Evolutionary conservation across 2,797 vertebrate species (phyloP).

Genomic region (Sebastes steindachneri): DNA sequence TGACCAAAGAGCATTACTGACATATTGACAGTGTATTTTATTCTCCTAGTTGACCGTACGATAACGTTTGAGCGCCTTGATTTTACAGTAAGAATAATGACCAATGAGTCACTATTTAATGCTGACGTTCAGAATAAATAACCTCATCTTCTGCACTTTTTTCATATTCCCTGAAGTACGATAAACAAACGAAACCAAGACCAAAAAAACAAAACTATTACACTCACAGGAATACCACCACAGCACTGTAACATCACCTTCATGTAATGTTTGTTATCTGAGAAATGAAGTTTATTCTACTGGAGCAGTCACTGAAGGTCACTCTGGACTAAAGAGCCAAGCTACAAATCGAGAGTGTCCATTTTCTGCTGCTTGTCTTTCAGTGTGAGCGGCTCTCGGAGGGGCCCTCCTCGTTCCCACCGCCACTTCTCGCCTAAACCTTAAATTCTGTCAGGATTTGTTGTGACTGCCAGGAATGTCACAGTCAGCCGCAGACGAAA

Average conservation of each 20-base stretch:
- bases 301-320: not conserved
- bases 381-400: not conserved
- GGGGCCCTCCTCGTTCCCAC: conserved; percentile 2
- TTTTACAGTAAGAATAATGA: not conserved
- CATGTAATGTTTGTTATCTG: not conserved
- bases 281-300: not conserved
- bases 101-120: not conserved
- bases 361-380: not conserved
- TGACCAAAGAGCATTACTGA: not conserved
- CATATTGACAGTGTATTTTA: not conserved
- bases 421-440: conserved; percentile 39
- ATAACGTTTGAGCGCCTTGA: not conserved
- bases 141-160: not conserved
- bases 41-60: not conserved
- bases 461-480: conserved; percentile 65
- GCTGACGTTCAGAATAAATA: no score
- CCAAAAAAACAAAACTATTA: not conserved
- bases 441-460: conserved; percentile 61
- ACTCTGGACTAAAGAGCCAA: not conserved
- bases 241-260: not conserved
- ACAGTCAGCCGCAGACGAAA: conserved; percentile 52
- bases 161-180: not conserved
- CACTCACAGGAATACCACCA: not conserved
- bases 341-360: not conserved
- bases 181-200: not conserved